Base-by-base conservation (phyloP, 2,888 invertebrate species). In the Aspidiotus rigidus region DNA sequence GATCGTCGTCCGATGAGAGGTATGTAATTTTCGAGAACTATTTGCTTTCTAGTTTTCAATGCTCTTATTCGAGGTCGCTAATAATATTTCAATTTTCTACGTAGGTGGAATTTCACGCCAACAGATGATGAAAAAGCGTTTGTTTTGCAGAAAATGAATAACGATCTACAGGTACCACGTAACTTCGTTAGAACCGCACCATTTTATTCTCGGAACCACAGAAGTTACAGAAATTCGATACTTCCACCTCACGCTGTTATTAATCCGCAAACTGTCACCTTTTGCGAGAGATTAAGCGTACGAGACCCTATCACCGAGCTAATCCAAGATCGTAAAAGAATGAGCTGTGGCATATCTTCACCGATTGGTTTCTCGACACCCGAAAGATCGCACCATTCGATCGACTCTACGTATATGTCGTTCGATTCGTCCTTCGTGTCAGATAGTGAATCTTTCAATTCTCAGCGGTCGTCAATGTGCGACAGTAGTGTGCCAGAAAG, bases 181-280 rank as follows among this genome's bases (percentile, higher is more conserved):
- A 89, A 88, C 79, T 99, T 99, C 80, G 81, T 80, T 16, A 83
- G 80, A 74, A 93, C 92, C 11, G 90, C 86, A 1, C 83, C 85
- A 56, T 78, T 84, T 0, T 87, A 84, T 74, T 77, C 82, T 71
- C 78, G 80, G 6, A 78, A 80, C 53, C 77, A 76, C 62, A 76
- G 40, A 17, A 61, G 77, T 9, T 78, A 75, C n/a, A 78, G 42
- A 17, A 40, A 9, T 10, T 76, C 69, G 73, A 44, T 72, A 62
- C 11, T 71, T 71, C 82, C 83, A 63, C 81, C 79, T 13, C 79
- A 79, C 59, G 82, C 85, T 5, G 78, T 83, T 73, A 76, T 84
- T 42, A 90, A 90, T 76, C 83, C 85, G 13, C 90, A 90, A 77
- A 88, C 88, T 9, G 80, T 81, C 13, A 76, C 79, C 15, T 82